A percentile compares a stretch with the other conserved stretches of the same genome.
phyloP scores from a whole-genome alignment of 2,888 invertebrate genomes.

The Pristionchus japonicus region DNA sequence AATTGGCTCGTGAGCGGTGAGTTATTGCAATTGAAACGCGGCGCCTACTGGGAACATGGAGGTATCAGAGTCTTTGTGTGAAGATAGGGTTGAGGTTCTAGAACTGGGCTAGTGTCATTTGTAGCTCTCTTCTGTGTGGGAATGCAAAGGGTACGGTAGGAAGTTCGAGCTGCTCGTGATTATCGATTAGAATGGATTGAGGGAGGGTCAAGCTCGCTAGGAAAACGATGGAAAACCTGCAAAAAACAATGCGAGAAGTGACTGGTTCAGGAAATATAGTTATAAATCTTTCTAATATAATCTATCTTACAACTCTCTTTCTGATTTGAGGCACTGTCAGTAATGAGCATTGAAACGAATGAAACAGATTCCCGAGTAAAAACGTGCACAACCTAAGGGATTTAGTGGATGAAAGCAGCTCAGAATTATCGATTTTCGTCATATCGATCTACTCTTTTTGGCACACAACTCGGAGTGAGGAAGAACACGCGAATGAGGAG shows the following conservation, averaged over 20 bases:
- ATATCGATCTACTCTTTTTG: background rate
- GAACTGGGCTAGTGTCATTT: background rate
- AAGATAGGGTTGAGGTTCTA: background rate
- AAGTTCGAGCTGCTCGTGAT: background rate
- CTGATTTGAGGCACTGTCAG: slow-evolving; percentile 7
- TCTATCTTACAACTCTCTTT: slow-evolving; percentile 38
- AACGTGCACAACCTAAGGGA: slow-evolving; percentile 31
- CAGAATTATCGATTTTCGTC: background rate
- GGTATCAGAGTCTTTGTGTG: background rate
- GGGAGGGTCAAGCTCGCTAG: slow-evolving; percentile 20
- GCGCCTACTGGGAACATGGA: background rate
- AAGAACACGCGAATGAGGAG: background rate
- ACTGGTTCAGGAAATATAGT: background rate
- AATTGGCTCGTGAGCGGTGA: background rate
- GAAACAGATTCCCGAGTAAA: slow-evolving; percentile 10
- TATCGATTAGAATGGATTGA: background rate
- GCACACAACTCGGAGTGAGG: slow-evolving; percentile 8
- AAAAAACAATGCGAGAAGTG: background rate
- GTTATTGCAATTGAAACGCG: background rate
- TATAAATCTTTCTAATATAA: background rate
- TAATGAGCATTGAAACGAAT: background rate
- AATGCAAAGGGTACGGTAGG: background rate
- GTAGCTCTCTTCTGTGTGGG: slow-evolving; percentile 29
- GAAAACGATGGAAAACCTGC: background rate
- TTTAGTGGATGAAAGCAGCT: background rate